Conservation (phyloP, 1,140 invertebrate genomes). For the Bombus turneri region DNA sequence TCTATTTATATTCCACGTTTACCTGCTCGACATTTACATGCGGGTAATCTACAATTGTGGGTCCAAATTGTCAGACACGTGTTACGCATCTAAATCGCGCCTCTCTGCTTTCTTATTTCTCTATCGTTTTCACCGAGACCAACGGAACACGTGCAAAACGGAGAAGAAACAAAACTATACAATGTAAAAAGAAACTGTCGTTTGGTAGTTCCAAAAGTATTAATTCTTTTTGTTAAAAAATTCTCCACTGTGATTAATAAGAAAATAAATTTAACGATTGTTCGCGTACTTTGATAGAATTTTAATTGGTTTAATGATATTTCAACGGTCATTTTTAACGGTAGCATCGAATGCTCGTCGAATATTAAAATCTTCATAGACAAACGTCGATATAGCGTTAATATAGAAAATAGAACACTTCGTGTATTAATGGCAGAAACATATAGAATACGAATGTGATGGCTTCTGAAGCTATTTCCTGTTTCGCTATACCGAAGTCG, state of each 20-base stretch:
- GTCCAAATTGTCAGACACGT: constrained; percentile 35
- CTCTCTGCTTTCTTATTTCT: not conserved
- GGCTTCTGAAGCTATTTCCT: not conserved
- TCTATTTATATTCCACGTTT: constrained; percentile 51
- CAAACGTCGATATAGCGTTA: not conserved
- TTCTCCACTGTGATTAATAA: not conserved
- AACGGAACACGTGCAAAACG: not conserved
- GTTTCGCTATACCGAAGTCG: not conserved
- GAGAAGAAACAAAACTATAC: no score
- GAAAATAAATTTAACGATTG: no score
- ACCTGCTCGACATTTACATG: constrained; percentile 26
- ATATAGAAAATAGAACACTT: not conserved
- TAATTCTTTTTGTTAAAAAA: not conserved
- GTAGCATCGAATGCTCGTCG: not conserved
- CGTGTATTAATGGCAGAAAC: not conserved
- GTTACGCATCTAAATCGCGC: constrained; percentile 22
- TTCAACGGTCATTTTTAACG: not conserved
- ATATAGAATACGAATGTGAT: not conserved
- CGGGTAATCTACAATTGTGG: constrained; percentile 33
- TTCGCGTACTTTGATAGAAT: not conserved
- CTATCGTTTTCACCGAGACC: no score
- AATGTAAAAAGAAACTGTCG: no score
- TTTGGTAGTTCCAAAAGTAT: not conserved
- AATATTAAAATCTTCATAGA: no score
- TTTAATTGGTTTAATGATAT: no score